Percentiles rank a stretch among this genome's conserved stretches.
Evolutionary conservation across 1,140 invertebrate genomes (phyloP).

Genomic region (Temnothorax longispinosus): DNA sequence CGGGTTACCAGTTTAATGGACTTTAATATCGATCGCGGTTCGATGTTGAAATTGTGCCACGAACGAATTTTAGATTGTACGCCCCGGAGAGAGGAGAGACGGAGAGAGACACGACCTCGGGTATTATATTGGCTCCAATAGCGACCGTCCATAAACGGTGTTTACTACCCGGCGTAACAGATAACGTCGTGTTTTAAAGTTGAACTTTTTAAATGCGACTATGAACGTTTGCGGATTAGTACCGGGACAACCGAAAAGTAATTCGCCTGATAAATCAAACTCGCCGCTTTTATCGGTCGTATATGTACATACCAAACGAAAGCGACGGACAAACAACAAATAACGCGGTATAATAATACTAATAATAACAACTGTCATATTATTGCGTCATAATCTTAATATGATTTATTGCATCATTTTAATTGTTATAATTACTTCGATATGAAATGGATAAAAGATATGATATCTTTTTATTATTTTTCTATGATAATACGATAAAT

Average conservation of each 20-base stretch:
- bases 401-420: slow-evolving; percentile 13
- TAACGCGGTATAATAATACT: neutral
- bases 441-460: neutral
- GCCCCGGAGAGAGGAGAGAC: neutral
- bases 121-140: slow-evolving; percentile 69
- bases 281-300: neutral
- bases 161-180: slow-evolving; percentile 62
- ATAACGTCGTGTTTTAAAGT: slow-evolving; percentile 49
- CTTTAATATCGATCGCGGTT: slow-evolving; percentile 75
- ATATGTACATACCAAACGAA: neutral
- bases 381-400: neutral
- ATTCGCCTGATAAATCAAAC: slow-evolving; percentile 31
- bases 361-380: slow-evolving; percentile 12
- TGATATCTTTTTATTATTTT: neutral
- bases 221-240: slow-evolving; percentile 33
- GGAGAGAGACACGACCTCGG: slow-evolving; percentile 1
- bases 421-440: slow-evolving; percentile 2
- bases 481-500: neutral
- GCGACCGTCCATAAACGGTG: slow-evolving; percentile 64
- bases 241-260: slow-evolving; percentile 29
- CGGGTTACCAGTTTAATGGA: slow-evolving; percentile 75
- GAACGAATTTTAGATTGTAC: slow-evolving; percentile 74
- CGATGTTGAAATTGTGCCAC: slow-evolving; percentile 74
- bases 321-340: neutral
- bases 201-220: slow-evolving; percentile 35